Evolutionary conservation across 2,113 vertebrate genomes (phyloP).

Genomic region (Edolisoma coerulescens): DNA sequence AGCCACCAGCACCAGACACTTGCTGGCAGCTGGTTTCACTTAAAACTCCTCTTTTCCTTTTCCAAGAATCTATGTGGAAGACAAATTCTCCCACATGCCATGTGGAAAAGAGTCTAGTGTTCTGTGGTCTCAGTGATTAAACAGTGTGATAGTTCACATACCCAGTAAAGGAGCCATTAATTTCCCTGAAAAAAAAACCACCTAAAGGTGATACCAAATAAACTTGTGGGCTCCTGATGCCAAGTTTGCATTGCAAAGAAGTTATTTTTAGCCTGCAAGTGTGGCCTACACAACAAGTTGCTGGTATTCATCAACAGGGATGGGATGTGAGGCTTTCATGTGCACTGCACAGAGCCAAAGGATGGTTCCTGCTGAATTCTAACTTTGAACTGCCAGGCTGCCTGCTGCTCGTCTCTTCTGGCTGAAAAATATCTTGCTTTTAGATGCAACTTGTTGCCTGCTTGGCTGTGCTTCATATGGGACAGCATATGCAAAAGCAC

Average conservation of each 20-base stretch:
- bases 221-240: not conserved
- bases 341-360: not conserved
- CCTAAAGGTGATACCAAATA: not conserved
- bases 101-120: not conserved
- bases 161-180: not conserved
- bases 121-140: not conserved
- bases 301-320: not conserved
- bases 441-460: not conserved
- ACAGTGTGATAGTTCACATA: not conserved
- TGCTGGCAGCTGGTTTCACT: conserved; percentile 15
- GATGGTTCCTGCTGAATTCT: not conserved
- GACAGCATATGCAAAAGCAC: not conserved
- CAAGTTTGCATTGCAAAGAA: not conserved
- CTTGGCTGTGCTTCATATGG: not conserved
- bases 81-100: not conserved
- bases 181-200: not conserved
- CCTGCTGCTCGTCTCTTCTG: not conserved
- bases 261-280: not conserved
- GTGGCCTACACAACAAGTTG: not conserved
- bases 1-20: not conserved
- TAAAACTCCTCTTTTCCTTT: not conserved
- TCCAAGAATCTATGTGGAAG: not conserved
- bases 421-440: not conserved
- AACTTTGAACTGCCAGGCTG: conserved; percentile 29
- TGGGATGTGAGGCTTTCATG: not conserved